Conservation (phyloP, 2,113 vertebrate genomes). For the Lethenteron reissneri region DNA sequence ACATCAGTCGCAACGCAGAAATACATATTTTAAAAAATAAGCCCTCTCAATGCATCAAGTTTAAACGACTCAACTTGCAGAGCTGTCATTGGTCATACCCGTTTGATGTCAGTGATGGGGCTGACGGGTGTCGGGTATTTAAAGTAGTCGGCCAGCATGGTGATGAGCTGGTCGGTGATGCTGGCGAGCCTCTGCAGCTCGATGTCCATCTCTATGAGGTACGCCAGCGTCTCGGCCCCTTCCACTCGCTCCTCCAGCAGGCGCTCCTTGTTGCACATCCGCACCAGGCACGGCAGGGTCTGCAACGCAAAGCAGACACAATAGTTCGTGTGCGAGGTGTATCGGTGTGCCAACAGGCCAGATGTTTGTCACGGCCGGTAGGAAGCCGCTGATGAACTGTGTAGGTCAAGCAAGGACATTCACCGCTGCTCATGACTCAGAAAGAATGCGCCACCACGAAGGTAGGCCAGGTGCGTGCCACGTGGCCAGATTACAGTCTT, state of each 20-base stretch:
- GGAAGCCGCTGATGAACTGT: too few relatives aligned
- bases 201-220: slow-evolving; percentile 83
- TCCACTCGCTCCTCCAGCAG: slow-evolving; percentile 82
- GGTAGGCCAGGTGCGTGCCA: too few relatives aligned
- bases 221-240: slow-evolving; percentile 83
- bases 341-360: too few relatives aligned
- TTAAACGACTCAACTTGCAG: background rate
- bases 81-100: slow-evolving; percentile 30
- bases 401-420: too few relatives aligned
- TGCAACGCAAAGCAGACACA: slow-evolving; percentile 18
- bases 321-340: background rate
- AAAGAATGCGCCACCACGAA: too few relatives aligned
- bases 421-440: too few relatives aligned
- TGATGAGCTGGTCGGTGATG: slow-evolving; percentile 81
- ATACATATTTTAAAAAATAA: too few relatives aligned
- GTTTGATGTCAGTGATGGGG: slow-evolving; percentile 92
- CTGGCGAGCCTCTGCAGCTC: slow-evolving; percentile 90
- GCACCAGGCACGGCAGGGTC: slow-evolving; percentile 84
- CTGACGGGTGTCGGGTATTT: slow-evolving; percentile 97
- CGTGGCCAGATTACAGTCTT: too few relatives aligned
- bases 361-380: too few relatives aligned
- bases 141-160: slow-evolving; percentile 94
- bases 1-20: too few relatives aligned
- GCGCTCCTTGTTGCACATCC: slow-evolving; percentile 93
- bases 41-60: background rate